Evolutionary conservation across 2,888 invertebrate species (phyloP).

Genomic region (Clanis bilineata): DNA sequence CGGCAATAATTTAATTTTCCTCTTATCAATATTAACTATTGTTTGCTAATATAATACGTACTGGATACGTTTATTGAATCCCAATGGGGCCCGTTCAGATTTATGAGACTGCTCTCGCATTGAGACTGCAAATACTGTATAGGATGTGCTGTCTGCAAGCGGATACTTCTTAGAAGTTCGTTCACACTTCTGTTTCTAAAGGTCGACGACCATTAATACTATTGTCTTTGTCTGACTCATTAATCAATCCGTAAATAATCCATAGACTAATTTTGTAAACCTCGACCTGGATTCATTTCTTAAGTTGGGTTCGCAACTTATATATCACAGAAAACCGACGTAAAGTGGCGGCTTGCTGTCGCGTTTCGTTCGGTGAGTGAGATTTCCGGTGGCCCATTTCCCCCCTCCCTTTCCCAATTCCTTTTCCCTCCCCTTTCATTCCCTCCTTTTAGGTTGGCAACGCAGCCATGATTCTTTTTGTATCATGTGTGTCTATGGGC

Average conservation of each 20-base stretch:
- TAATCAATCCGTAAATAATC: not conserved
- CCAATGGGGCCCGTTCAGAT: slow-evolving; percentile 26
- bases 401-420: no score
- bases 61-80: slow-evolving; percentile 36
- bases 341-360: no score
- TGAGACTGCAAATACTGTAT: not conserved
- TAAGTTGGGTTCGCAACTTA: no score
- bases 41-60: slow-evolving; percentile 37
- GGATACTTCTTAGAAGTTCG: slow-evolving; percentile 26
- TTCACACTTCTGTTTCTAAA: slow-evolving; percentile 28
- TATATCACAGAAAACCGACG: no score
- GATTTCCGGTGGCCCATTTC: no score
- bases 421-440: no score
- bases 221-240: not conserved
- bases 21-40: slow-evolving; percentile 44
- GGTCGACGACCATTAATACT: not conserved
- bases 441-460: no score
- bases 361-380: no score
- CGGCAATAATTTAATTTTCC: slow-evolving; percentile 42
- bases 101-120: slow-evolving; percentile 20
- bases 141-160: not conserved
- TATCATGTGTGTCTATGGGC: no score
- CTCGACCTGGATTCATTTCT: no score
- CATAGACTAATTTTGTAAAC: not conserved
- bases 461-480: no score